phyloP scores from a whole-genome alignment of 1,140 invertebrate genomes.

The Heliconius himera region DNA sequence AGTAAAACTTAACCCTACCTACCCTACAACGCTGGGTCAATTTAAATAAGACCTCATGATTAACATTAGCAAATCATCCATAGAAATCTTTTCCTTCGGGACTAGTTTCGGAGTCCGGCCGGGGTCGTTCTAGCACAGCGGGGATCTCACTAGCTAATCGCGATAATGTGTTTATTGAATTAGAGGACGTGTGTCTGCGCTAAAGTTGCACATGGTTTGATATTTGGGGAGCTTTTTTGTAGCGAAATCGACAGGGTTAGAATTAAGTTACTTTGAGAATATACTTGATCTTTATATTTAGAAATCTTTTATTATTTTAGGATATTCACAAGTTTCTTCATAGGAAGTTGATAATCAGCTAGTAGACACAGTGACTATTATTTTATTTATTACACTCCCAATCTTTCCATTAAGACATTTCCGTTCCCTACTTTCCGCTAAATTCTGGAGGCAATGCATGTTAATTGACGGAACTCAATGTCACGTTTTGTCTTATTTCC shows the following conservation, averaged over 20 bases:
- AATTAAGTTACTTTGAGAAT: slow-evolving; percentile 17
- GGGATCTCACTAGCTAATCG: slow-evolving; percentile 74
- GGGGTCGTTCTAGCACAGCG: slow-evolving; percentile 53
- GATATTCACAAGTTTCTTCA: background rate
- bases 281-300: background rate
- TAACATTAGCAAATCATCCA: slow-evolving; percentile 64
- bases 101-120: slow-evolving; percentile 42
- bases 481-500: no score
- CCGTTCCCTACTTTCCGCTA: no score
- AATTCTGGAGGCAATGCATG: no score
- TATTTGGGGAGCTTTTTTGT: slow-evolving; percentile 35
- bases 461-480: no score
- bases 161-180: slow-evolving; percentile 81
- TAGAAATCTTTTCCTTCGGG: slow-evolving; percentile 62
- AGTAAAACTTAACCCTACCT: slow-evolving; percentile 42
- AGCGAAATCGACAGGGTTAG: slow-evolving; percentile 26
- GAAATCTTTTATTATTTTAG: background rate
- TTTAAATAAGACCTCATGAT: slow-evolving; percentile 67
- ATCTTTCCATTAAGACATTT: no score
- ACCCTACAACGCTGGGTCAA: slow-evolving; percentile 45
- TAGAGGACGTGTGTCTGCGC: slow-evolving; percentile 73
- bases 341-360: background rate
- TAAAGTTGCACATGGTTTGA: slow-evolving; percentile 51
- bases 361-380: no score
- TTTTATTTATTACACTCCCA: no score